Percentiles rank a stretch among this genome's conserved stretches.
phyloP scores from a whole-genome alignment of 2,888 invertebrate species.

The Tenodera sinensis region DNA sequence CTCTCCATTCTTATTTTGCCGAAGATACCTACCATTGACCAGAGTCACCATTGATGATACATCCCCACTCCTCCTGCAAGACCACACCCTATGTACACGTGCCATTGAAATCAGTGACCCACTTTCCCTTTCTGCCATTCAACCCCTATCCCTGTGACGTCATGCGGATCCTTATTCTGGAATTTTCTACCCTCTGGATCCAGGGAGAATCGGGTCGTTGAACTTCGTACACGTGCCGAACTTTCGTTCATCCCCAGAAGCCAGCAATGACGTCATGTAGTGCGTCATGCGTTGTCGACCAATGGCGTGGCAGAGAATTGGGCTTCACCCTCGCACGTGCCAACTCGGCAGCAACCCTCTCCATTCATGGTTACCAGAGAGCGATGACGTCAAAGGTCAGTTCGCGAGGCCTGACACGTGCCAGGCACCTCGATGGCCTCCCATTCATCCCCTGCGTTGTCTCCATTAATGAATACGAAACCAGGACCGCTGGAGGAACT shows the following conservation, averaged over 20 bases:
- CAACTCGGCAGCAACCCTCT: background rate
- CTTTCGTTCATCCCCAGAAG: background rate
- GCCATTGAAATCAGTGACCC: background rate
- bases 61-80: too few relatives aligned
- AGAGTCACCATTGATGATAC: background rate
- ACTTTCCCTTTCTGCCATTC: background rate
- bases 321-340: background rate
- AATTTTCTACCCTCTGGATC: background rate
- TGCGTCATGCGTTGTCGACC: background rate
- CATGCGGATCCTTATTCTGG: background rate
- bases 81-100: background rate
- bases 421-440: background rate
- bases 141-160: background rate
- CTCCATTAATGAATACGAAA: background rate
- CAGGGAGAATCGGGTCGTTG: background rate
- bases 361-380: background rate
- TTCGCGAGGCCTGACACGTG: background rate
- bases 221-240: background rate
- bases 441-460: background rate
- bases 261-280: background rate
- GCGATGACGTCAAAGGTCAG: background rate
- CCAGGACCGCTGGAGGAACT: background rate
- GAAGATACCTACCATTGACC: background rate
- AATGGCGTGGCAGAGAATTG: background rate
- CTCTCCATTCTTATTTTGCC: too few relatives aligned